A percentile compares a stretch with the other conserved stretches of the same genome.
phyloP scores from a whole-genome alignment of 2,113 vertebrate genomes.

The Malaclemys terrapin region DNA sequence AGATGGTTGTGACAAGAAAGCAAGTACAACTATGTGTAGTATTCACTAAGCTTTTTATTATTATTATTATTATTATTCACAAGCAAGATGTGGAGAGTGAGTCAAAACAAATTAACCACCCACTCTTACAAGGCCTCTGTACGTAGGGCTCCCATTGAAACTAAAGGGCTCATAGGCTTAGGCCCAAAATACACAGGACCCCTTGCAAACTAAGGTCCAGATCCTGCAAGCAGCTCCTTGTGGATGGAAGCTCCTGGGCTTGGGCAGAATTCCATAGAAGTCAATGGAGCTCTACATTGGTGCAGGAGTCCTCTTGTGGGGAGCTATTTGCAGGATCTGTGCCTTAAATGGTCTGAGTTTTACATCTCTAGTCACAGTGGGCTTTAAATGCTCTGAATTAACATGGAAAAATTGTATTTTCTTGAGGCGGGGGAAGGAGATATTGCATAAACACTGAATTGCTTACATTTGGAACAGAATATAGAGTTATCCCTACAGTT shows the following conservation, averaged over 20 bases:
- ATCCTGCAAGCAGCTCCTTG: neutral
- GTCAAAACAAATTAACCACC: neutral
- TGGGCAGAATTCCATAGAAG: neutral
- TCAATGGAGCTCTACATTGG: neutral
- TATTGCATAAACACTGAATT: neutral
- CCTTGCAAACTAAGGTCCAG: neutral
- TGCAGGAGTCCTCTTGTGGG: too few species aligned
- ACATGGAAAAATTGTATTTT: neutral
- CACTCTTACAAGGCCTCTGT: neutral
- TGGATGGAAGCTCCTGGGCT: neutral
- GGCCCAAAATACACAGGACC: neutral
- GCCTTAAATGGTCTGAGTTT: neutral
- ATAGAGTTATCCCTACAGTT: neutral
- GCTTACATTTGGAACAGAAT: neutral
- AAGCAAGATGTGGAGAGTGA: neutral
- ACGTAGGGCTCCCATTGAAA: neutral
- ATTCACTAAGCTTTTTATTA: neutral
- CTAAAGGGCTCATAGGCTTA: neutral
- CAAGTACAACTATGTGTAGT: neutral
- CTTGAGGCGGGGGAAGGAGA: neutral
- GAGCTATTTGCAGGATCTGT: neutral
- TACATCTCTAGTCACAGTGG: rapidly evolving
- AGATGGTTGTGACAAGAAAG: neutral
- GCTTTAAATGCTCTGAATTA: neutral
- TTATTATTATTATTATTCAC: neutral